Evolutionary conservation across 2,797 vertebrate species (phyloP).

Genomic region (Thamnophis elegans): DNA sequence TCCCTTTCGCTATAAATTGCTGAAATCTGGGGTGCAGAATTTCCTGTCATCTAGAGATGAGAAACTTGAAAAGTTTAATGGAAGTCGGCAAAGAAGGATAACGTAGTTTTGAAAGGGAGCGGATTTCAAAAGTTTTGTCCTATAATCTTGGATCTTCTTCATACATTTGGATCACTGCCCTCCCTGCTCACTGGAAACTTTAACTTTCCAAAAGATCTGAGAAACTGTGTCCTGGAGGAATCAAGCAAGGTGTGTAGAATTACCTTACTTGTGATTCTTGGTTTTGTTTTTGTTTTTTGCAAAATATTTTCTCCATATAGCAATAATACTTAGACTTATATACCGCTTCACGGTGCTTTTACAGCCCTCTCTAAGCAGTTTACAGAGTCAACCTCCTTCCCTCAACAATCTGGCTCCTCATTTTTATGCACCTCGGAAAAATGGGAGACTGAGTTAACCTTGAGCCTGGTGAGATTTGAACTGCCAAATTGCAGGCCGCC

Average conservation of each 20-base stretch:
- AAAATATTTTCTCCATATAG: neutral
- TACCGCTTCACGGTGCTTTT: neutral
- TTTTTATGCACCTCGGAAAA: no score
- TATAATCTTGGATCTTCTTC: neutral
- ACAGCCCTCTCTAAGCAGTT: no score
- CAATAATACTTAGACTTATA: no score
- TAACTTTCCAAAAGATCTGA: neutral
- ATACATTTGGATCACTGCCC: neutral
- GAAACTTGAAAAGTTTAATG: neutral
- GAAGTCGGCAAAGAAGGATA: neutral
- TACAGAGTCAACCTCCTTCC: no score
- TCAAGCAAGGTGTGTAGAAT: neutral
- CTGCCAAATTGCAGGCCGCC: no score
- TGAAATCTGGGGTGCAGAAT: neutral
- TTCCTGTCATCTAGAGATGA: neutral
- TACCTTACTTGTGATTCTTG: neutral
- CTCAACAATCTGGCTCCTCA: no score
- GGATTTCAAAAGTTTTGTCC: neutral
- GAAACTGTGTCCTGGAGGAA: neutral
- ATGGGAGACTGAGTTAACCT: no score
- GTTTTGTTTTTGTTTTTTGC: neutral
- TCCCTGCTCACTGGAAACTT: neutral
- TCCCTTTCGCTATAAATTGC: neutral
- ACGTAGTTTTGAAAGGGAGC: neutral
- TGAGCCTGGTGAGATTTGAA: no score